These are phyloP conservation scores for Anthophora plumipes DNA, from an alignment of 2,888 invertebrate genomes.

Conservation along the genomic window DNA sequence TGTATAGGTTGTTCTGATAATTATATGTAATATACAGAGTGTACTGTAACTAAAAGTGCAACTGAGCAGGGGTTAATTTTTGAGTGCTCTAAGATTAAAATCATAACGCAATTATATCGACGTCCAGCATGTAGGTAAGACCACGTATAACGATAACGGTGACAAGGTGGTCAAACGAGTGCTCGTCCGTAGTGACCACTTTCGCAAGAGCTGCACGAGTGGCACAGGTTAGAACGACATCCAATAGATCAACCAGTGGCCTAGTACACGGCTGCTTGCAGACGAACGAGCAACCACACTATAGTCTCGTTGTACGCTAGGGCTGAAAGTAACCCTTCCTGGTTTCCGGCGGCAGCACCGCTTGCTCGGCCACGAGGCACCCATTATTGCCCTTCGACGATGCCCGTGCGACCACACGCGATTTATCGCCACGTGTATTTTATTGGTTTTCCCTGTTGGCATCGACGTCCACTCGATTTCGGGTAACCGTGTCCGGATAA, in stretches of 20 bases:
- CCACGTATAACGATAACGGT: not conserved
- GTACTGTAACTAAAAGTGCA: no score
- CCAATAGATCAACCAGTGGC: slow-evolving; percentile 70
- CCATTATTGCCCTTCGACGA: slow-evolving; percentile 78
- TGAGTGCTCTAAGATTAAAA: no score
- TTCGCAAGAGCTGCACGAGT: slow-evolving; percentile 41
- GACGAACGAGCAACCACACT: slow-evolving; percentile 54
- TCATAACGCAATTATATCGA: not conserved
- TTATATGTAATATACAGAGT: no score
- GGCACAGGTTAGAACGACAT: slow-evolving; percentile 63
- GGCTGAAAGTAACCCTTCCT: slow-evolving; percentile 71
- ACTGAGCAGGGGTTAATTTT: no score
- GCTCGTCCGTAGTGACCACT: slow-evolving; percentile 13
- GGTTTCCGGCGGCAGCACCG: slow-evolving; percentile 60
- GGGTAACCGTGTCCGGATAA: slow-evolving; percentile 46
- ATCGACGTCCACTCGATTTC: slow-evolving; percentile 65
- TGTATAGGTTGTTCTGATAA: no score
- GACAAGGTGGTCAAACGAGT: slow-evolving; percentile 15
- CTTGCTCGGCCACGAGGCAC: slow-evolving; percentile 71
- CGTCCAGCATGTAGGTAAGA: not conserved
- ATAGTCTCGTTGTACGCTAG: slow-evolving; percentile 55
- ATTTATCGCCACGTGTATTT: slow-evolving; percentile 80
- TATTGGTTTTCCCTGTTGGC: slow-evolving; percentile 76
- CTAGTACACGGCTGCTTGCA: slow-evolving; percentile 67
- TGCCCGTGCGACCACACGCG: slow-evolving; percentile 73